A percentile compares a stretch with the other conserved stretches of the same genome.
Evolutionary conservation across 2,888 invertebrate species (phyloP).

Genomic region (Allygus modestus): DNA sequence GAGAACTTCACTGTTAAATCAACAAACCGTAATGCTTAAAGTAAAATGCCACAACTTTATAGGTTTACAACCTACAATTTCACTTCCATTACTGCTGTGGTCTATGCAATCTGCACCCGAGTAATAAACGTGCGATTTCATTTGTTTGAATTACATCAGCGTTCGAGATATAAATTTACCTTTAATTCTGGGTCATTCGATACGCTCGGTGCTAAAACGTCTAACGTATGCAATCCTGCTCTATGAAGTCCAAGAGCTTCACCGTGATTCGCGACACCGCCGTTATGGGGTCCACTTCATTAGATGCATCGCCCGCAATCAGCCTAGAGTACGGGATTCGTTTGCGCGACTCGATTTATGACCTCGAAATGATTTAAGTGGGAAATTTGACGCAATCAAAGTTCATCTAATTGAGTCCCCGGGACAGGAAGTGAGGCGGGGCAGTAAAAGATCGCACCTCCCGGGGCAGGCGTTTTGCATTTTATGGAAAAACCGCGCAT

Average conservation of each 20-base stretch:
- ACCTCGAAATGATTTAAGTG: conserved; percentile 49
- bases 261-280: not conserved
- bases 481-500: conserved; percentile 46
- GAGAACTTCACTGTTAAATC: too few relatives aligned
- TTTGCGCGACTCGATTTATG: conserved; percentile 46
- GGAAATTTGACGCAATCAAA: conserved; percentile 58
- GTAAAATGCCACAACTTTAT: not conserved
- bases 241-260: not conserved
- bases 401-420: conserved; percentile 50
- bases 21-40: too few relatives aligned
- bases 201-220: too few relatives aligned
- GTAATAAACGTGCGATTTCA: not conserved
- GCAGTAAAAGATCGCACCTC: conserved; percentile 23
- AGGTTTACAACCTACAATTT: not conserved
- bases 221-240: not conserved
- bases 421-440: conserved; percentile 19
- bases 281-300: conserved; percentile 48
- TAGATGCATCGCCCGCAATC: conserved; percentile 25
- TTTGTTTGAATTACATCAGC: not conserved
- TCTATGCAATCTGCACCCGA: not conserved
- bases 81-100: not conserved
- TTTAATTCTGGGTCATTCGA: too few relatives aligned
- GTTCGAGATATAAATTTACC: not conserved
- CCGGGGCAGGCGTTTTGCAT: conserved; percentile 36
- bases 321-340: conserved; percentile 12